These are phyloP conservation scores for Neosalanx taihuensis DNA, from an alignment of 2,797 vertebrate genomes.

Conservation along the genomic window DNA sequence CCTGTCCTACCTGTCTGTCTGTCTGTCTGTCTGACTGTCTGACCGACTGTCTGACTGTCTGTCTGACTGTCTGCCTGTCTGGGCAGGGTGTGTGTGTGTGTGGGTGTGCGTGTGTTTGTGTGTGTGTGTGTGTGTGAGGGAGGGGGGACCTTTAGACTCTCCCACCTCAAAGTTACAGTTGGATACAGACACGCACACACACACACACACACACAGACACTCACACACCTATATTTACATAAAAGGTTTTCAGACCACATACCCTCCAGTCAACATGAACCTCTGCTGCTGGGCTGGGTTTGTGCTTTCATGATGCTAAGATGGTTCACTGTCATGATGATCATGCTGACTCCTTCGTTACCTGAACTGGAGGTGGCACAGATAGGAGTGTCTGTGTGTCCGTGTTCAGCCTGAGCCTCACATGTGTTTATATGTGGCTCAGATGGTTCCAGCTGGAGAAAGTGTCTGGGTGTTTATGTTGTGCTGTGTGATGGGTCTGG, in stretches of 20 bases:
- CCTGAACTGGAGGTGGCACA: background rate
- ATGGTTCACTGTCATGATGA: conserved; percentile 7
- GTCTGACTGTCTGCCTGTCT: conserved; percentile 14
- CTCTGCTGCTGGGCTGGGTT: background rate
- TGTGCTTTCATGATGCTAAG: no score
- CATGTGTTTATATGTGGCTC: background rate
- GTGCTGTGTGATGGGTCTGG: background rate
- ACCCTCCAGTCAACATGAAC: conserved; percentile 9
- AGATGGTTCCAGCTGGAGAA: background rate
- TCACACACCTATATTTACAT: background rate
- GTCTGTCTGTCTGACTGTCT: conserved; percentile 40
- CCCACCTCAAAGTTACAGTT: background rate
- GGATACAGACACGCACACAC: background rate
- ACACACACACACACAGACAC: conserved; percentile 15
- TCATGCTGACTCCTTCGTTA: background rate
- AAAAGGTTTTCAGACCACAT: conserved; percentile 8
- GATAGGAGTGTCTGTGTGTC: background rate
- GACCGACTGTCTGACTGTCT: conserved; percentile 52
- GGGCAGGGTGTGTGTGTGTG: conserved; percentile 16
- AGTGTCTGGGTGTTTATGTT: conserved; percentile 4
- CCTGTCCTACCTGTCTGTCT: no score
- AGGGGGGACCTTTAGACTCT: background rate
- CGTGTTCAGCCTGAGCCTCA: background rate
- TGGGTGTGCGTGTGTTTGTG: conserved; percentile 16
- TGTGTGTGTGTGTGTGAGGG: background rate